Evolutionary conservation across 1,140 invertebrate species (phyloP).

Genomic region (Matsumurasca onukii): DNA sequence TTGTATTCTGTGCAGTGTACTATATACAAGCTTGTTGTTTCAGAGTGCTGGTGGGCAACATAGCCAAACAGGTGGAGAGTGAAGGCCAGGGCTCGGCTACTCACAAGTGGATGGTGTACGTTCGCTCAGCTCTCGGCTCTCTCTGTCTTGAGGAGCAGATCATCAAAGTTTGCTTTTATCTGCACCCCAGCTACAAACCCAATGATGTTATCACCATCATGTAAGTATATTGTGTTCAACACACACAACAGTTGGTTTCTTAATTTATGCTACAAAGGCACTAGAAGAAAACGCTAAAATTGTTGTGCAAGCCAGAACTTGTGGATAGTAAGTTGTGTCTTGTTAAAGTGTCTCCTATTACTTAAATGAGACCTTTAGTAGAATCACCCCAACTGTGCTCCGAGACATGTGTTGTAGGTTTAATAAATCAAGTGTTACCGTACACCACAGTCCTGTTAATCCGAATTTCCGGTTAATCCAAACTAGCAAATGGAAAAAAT

Average conservation of each 20-base stretch:
- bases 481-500: too few species aligned
- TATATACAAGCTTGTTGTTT: too few species aligned
- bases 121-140: constrained; percentile 63
- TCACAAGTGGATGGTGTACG: constrained; percentile 90
- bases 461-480: too few species aligned
- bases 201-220: constrained; percentile 80
- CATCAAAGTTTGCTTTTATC: constrained; percentile 74
- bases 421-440: too few species aligned
- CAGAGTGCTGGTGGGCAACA: constrained; percentile 73
- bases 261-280: too few species aligned
- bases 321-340: neutral
- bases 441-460: too few species aligned
- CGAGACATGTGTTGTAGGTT: too few species aligned
- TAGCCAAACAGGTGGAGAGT: constrained; percentile 75
- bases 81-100: constrained; percentile 69
- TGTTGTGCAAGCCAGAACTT: too few species aligned
- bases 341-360: neutral
- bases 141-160: constrained; percentile 64
- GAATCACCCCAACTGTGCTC: too few species aligned
- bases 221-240: constrained; percentile 57
- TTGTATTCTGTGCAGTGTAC: too few species aligned
- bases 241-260: constrained; percentile 28
- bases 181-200: constrained; percentile 87
- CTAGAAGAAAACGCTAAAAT: too few species aligned
- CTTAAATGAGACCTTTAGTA: too few species aligned